Base-by-base conservation (phyloP, 1,140 invertebrate species). In the Drosophila saltans region DNA sequence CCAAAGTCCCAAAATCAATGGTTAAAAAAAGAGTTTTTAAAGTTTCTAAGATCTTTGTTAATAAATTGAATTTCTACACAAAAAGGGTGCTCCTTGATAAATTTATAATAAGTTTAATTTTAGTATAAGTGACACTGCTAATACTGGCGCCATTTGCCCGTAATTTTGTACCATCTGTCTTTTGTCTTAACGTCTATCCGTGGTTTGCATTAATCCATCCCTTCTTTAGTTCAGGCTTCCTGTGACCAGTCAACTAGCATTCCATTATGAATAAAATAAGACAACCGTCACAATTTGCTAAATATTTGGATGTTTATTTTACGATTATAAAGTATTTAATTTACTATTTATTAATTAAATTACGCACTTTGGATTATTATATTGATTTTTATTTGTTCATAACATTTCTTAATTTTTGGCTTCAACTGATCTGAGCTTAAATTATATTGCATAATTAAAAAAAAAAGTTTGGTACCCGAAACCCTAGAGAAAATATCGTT, bases 281-380 rank as follows among this genome's bases (percentile, higher is more conserved):
- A 57, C 60, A 70, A 24, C 21, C 63, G 81, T 60, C 67, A 21
- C 55, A 58, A 56, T 43, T 81, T 57, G 65, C 79, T 81, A 88
- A 79, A 88, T 82, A 82, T 72, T 80, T 67, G 62, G 45, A 24
- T 71, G 62, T 78, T 81, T 85, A 74, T 85, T 82, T 85, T 68
- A 61, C 10, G 69, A 64, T 88, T 63, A 67, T 60, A 40, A 40
- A 43, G 57, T 69, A 52, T 58, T 66, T 69, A 66, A 75, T 78
- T 24, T 71, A 72, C 57, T 78, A 61, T 45, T 69, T 69, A 66
- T 55, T 48, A 73, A 58, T 61, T 70, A 70, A 41, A 36, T 48
- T 71, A 69, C 43, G 69, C 75, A 81, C 70, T 88, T 86, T 86
- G 83, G 83, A 83, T 88, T 70, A 11, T 70, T 83, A 55, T 57